Base-by-base conservation (phyloP, 1,140 invertebrate genomes). In the Reticulitermes speratus region DNA sequence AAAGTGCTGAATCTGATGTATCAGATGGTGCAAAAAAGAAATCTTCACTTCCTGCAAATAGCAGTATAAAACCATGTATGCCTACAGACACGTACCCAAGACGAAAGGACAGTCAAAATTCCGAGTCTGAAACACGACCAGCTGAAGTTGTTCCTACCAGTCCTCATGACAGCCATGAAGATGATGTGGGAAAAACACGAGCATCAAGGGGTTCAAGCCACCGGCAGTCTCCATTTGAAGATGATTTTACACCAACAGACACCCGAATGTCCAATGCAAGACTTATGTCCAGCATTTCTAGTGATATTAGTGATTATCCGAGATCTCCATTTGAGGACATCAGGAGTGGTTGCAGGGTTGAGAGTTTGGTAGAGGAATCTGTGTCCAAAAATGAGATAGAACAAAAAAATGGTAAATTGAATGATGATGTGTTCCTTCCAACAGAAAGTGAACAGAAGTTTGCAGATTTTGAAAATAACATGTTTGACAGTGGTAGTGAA, bases 141-240 rank as follows among this genome's bases (percentile, higher is more conserved):
- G n/a, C 25, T 23, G 86, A 86, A 30, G 44, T 69, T 65, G 81
- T 69, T 83, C 32, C 38, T 65, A 85, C 0, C 59, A 55, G 30
- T 44, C 85, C 32, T 21, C 52, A 85, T 45, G 85, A 85, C 85
- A 55, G 30, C 19, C 85, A 44, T 69, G 85, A 85, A 52, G 85
- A 85, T 44, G 85, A 85, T 32, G 9, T 44, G 85, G 55, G 65
- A n/a, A 86, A 59, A 84, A 30, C 86, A 30, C 23, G 83, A 48
- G 32, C 82, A 44, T 69, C 86, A 44, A 84, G 86, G 59, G 52
- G 82, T 23, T 59, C 86, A 16, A 91, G 91, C 48, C 93, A 93
- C 86, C 89, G 92, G 7, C 91, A 93, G 12, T 94, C 94, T 16
- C 92, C 94, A 87, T 96, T 96, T 91, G 95, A 96, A 88, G 95